Evolutionary conservation across 92 coral and sea anemone genomes (phyloP).

Genomic region (Actinostola sp.): DNA sequence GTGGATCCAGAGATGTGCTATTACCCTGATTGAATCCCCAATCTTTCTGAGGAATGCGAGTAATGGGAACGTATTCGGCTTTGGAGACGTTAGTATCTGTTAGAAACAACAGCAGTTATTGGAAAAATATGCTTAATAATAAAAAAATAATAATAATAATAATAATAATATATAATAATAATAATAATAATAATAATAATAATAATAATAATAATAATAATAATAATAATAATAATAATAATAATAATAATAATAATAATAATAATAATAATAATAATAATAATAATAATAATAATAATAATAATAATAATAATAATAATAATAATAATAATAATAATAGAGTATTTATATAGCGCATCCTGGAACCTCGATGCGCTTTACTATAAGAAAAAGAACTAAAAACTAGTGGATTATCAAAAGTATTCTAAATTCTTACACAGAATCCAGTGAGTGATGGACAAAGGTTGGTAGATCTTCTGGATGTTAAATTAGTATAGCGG

Average conservation of each 20-base stretch:
- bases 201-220: conserved; percentile 1
- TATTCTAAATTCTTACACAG: background rate
- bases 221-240: background rate
- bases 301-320: background rate
- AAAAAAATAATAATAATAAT: background rate
- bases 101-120: background rate
- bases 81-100: conserved; percentile 27
- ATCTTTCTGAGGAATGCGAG: conserved; percentile 66
- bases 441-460: no score
- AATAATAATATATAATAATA: background rate
- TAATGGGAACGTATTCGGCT: conserved; percentile 33
- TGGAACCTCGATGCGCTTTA: background rate
- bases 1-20: background rate
- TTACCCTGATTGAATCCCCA: conserved; percentile 49
- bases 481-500: no score
- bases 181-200: background rate
- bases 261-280: background rate
- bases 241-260: background rate
- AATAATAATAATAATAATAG: background rate
- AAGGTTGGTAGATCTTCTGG: no score
- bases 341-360: background rate
- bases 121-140: background rate
- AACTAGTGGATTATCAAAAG: background rate
- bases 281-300: background rate
- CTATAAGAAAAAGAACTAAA: background rate